phyloP scores from a whole-genome alignment of 2,888 invertebrate genomes.

The Conomelus anceps region DNA sequence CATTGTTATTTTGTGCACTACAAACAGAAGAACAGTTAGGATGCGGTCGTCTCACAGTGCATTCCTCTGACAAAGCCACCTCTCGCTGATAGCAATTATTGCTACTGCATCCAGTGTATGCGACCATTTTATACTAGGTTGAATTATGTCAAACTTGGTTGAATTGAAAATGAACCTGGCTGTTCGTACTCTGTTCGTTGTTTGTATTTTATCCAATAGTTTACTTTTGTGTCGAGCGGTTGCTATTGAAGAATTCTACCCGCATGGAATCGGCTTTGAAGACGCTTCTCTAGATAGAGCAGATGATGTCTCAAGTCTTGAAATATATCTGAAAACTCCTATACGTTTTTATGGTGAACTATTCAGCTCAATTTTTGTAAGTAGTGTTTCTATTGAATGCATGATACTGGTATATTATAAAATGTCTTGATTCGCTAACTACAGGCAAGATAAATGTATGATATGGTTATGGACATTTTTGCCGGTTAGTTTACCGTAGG shows the following conservation, averaged over 20 bases:
- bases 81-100: no score
- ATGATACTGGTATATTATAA: no score
- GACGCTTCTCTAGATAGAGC: conserved; percentile 47
- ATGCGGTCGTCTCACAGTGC: neutral
- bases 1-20: neutral
- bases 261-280: conserved; percentile 48
- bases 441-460: no score
- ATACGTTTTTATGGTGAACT: conserved; percentile 70
- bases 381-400: conserved; percentile 43
- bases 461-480: no score
- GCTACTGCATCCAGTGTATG: neutral
- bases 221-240: conserved; percentile 39
- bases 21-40: neutral
- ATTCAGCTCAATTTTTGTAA: conserved; percentile 74
- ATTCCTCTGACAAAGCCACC: neutral
- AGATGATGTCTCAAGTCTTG: conserved; percentile 58
- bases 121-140: neutral
- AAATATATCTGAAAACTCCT: conserved; percentile 60
- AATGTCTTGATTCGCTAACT: no score
- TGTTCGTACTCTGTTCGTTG: neutral
- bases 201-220: neutral
- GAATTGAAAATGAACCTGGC: neutral
- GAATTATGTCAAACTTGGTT: neutral
- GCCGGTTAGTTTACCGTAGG: no score
- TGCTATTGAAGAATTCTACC: conserved; percentile 53